These are phyloP conservation scores for Axea sp. DNA, from an alignment of 2,888 invertebrate species.

Conservation along the genomic window DNA sequence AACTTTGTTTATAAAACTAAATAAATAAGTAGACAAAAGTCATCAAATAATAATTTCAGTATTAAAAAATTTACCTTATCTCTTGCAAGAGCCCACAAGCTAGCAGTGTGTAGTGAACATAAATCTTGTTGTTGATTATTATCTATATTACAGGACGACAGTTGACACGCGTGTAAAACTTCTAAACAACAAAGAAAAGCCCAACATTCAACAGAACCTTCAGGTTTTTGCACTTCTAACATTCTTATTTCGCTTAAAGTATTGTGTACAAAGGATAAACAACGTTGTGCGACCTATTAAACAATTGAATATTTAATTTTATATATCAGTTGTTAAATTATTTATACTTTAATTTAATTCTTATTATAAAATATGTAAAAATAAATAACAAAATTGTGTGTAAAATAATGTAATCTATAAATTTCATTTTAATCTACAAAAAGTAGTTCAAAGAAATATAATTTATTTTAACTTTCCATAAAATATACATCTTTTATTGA, in stretches of 20 bases:
- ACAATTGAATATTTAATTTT: constrained; percentile 6
- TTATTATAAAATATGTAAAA: too few species aligned
- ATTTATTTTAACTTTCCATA: not conserved
- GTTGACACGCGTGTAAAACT: constrained; percentile 90
- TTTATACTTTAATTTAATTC: not conserved
- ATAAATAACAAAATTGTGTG: too few species aligned
- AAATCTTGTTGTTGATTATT: constrained; percentile 83
- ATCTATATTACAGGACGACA: constrained; percentile 83
- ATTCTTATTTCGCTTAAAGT: constrained; percentile 91
- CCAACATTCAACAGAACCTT: constrained; percentile 95
- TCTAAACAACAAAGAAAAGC: constrained; percentile 94
- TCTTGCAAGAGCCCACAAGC: constrained; percentile 92
- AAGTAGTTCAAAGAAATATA: too few species aligned
- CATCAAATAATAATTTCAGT: too few species aligned
- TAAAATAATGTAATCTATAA: too few species aligned
- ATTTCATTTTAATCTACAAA: too few species aligned
- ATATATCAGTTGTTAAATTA: not conserved
- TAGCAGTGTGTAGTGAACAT: constrained; percentile 92
- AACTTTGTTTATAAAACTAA: too few species aligned
- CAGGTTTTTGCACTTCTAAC: constrained; percentile 88
- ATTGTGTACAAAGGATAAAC: constrained; percentile 93
- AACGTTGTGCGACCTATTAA: constrained; percentile 89
- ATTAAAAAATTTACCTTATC: constrained; percentile 88
- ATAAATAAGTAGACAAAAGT: too few species aligned
- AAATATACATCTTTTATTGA: constrained; percentile 5